phyloP scores from a whole-genome alignment of 2,888 invertebrate genomes.

The Drosophila ustulata region DNA sequence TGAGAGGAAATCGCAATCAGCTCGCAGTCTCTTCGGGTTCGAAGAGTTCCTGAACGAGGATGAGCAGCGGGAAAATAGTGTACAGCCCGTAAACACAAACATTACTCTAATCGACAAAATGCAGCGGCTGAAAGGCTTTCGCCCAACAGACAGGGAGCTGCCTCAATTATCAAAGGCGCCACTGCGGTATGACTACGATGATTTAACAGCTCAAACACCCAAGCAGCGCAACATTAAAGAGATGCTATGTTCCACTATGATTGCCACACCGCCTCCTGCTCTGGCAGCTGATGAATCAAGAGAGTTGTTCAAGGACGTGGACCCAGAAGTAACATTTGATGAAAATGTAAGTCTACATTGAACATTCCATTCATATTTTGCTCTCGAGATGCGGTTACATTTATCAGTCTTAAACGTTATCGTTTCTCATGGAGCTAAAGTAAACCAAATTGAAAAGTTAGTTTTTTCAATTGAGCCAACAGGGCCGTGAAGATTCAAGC shows the following conservation, averaged over 20 bases:
- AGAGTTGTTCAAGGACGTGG: constrained; percentile 76
- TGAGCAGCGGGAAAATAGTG: background rate
- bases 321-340: constrained; percentile 78
- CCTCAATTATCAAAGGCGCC: constrained; percentile 33
- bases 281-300: constrained; percentile 34
- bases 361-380: background rate
- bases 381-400: constrained; percentile 26
- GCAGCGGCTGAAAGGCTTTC: constrained; percentile 63
- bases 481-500: constrained; percentile 73
- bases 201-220: constrained; percentile 18
- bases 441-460: constrained; percentile 50
- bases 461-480: constrained; percentile 63
- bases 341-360: constrained; percentile 61
- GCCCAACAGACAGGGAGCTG: constrained; percentile 60
- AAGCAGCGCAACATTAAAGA: constrained; percentile 74
- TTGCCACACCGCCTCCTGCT: constrained; percentile 17
- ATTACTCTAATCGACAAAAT: constrained; percentile 68
- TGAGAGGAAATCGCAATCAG: background rate
- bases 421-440: constrained; percentile 54
- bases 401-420: background rate
- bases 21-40: constrained; percentile 76
- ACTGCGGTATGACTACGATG: constrained; percentile 56
- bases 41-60: constrained; percentile 71
- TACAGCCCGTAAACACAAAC: constrained; percentile 12
- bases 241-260: constrained; percentile 82